Conservation (phyloP, 37 sponge, comb jelly and placozoan genomes). For the Beroe ovata region DNA sequence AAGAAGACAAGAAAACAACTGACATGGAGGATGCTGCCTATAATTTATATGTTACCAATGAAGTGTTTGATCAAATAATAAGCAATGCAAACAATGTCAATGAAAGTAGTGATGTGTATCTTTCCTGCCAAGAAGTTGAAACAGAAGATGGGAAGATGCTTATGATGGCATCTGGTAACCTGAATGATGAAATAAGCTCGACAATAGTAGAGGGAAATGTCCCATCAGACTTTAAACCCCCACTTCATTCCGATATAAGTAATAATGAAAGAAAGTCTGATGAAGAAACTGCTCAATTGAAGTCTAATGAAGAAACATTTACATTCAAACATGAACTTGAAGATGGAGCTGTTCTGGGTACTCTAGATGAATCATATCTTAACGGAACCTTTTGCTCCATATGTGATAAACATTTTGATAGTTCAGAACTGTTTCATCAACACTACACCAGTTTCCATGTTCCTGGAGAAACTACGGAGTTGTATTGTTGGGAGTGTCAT, state of each 20-base stretch:
- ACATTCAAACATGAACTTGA: not conserved
- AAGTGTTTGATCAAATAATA: conserved; percentile 16
- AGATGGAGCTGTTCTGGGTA: not conserved
- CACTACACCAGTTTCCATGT: not conserved
- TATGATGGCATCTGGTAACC: not conserved
- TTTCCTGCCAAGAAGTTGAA: conserved; percentile 20
- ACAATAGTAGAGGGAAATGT: not conserved
- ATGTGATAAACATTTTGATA: not conserved
- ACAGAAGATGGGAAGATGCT: conserved; percentile 1
- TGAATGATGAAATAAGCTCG: not conserved
- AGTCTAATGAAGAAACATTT: not conserved
- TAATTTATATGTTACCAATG: not conserved
- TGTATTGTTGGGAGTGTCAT: not conserved
- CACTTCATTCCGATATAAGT: not conserved
- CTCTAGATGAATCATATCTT: not conserved
- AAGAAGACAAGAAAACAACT: not conserved
- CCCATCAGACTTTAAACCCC: not conserved
- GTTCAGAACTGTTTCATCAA: not conserved
- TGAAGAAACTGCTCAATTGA: not conserved
- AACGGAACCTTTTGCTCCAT: not conserved
- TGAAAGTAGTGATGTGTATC: not conserved
- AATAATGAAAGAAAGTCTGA: not conserved
- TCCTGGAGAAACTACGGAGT: not conserved
- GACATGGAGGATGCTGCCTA: not conserved
- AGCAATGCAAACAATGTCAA: not conserved